A percentile compares a stretch with the other conserved stretches of the same genome.
These are phyloP conservation scores for Ericerus pela DNA, from an alignment of 1,140 invertebrate genomes.

Conservation along the genomic window DNA sequence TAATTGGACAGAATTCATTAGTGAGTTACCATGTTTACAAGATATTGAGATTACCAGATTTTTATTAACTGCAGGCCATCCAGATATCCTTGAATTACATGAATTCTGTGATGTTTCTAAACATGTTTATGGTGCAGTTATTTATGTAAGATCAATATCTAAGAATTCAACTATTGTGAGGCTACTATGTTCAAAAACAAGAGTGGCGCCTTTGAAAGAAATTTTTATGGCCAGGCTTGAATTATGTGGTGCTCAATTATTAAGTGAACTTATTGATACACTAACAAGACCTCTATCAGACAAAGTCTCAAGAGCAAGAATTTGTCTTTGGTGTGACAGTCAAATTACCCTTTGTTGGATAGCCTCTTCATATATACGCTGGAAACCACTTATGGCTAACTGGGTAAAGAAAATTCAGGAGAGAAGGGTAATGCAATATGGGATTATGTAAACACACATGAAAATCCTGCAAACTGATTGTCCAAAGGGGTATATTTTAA, in stretches of 20 bases:
- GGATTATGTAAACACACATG: no score
- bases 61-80: background rate
- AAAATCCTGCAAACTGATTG: no score
- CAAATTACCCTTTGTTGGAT: constrained; percentile 28
- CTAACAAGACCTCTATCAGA: constrained; percentile 15
- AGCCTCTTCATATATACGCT: constrained; percentile 16
- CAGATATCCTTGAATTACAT: constrained; percentile 17
- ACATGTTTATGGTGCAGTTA: constrained; percentile 25
- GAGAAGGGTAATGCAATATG: no score
- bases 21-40: background rate
- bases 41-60: constrained; percentile 9
- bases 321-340: constrained; percentile 27
- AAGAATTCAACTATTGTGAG: constrained; percentile 8
- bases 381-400: constrained; percentile 27
- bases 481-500: no score
- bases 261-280: constrained; percentile 27
- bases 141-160: constrained; percentile 25
- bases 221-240: constrained; percentile 35
- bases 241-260: constrained; percentile 31
- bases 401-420: constrained; percentile 27
- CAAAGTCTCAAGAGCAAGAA: background rate
- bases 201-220: constrained; percentile 20
- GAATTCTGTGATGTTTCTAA: constrained; percentile 29
- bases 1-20: constrained; percentile 2
- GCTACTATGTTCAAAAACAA: constrained; percentile 20